phyloP scores from a whole-genome alignment of 2,888 invertebrate species.

The Choreutis nemorana region DNA sequence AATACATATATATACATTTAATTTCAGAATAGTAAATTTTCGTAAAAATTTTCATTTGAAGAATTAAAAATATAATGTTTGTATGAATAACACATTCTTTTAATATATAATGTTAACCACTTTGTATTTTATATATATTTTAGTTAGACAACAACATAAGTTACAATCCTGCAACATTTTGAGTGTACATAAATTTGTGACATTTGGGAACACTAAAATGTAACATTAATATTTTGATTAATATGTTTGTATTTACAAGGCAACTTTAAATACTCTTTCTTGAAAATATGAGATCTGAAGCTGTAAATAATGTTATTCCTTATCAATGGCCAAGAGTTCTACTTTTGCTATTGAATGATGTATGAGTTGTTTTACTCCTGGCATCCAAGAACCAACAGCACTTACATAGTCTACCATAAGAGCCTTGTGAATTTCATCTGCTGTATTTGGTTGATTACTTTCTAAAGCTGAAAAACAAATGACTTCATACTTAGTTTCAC shows the following conservation, averaged over 20 bases:
- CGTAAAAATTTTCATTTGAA: too few relatives aligned
- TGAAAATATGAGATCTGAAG: background rate
- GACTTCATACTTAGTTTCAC: too few relatives aligned
- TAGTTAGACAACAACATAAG: too few relatives aligned
- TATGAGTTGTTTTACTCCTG: constrained; percentile 68
- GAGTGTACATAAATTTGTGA: background rate
- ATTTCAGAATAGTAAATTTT: too few relatives aligned
- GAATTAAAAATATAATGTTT: too few relatives aligned
- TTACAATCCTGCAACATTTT: background rate
- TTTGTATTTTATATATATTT: too few relatives aligned
- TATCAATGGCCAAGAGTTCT: constrained; percentile 48
- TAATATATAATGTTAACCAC: too few relatives aligned
- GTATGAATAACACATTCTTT: too few relatives aligned
- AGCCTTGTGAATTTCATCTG: constrained; percentile 66
- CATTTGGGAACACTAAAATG: background rate
- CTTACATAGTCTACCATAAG: constrained; percentile 69
- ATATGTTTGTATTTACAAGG: too few relatives aligned
- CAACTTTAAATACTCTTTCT: background rate
- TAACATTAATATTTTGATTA: too few relatives aligned
- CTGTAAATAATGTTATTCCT: constrained; percentile 19
- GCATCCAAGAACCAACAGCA: constrained; percentile 68
- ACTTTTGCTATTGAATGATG: constrained; percentile 48
- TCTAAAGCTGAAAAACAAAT: constrained; percentile 50
- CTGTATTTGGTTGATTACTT: constrained; percentile 48
- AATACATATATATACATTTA: too few relatives aligned